A percentile compares a stretch with the other conserved stretches of the same genome.
Conservation (phyloP, 2,797 vertebrate species). For the Streptopelia turtur region DNA sequence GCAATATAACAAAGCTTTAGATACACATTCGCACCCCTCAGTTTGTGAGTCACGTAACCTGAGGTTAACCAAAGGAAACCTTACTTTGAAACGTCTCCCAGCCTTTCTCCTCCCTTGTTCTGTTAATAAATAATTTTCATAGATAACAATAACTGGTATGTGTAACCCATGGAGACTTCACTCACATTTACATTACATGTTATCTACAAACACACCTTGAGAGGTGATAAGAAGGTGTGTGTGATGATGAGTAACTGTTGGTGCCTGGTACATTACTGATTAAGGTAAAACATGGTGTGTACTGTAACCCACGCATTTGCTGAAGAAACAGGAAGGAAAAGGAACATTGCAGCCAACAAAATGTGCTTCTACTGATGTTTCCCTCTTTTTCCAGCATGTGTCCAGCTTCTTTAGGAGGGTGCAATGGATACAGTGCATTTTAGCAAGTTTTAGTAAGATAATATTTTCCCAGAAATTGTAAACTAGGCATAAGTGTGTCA, state of each 20-base stretch:
- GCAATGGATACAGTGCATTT: neutral
- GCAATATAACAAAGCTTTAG: neutral
- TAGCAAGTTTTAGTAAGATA: neutral
- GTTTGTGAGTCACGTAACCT: neutral
- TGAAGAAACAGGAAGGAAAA: slow-evolving; percentile 29
- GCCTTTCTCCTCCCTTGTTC: neutral
- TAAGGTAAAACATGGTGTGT: neutral
- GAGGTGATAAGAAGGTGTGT: neutral
- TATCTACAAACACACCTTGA: slow-evolving; percentile 30
- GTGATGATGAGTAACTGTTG: neutral
- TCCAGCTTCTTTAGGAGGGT: neutral
- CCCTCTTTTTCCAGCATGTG: neutral
- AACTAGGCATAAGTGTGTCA: neutral
- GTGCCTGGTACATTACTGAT: neutral
- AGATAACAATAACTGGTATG: slow-evolving; percentile 12
- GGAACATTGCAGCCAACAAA: neutral
- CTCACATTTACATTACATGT: neutral
- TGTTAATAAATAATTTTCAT: slow-evolving; percentile 60
- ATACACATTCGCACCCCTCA: neutral
- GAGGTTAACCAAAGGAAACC: neutral
- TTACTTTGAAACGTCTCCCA: neutral
- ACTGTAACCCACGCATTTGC: neutral
- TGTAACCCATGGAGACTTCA: neutral
- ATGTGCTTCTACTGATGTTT: neutral
- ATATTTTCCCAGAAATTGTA: neutral